phyloP scores from a whole-genome alignment of 2,888 invertebrate species.

The Busseola fusca region DNA sequence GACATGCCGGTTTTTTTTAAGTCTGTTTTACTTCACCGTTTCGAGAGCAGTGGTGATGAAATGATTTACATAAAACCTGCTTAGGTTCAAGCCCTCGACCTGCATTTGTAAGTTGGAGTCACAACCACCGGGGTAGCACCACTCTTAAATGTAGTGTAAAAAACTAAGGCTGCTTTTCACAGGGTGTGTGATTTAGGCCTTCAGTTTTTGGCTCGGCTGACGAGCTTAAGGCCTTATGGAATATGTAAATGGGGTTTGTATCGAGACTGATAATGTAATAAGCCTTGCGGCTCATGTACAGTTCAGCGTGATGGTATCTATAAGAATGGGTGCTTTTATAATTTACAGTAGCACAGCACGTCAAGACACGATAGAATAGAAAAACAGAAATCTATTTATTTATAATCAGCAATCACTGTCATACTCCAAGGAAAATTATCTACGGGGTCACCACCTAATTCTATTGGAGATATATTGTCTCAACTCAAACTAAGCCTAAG shows the following conservation, averaged over 20 bases:
- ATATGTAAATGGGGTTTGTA: conserved; percentile 8
- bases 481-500: background rate
- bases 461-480: background rate
- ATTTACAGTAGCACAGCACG: background rate
- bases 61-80: too few species aligned
- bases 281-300: background rate
- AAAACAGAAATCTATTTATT: conserved; percentile 3
- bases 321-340: conserved; percentile 6
- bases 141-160: background rate
- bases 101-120: too few species aligned
- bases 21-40: too few species aligned
- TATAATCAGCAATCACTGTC: background rate
- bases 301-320: background rate
- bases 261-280: background rate
- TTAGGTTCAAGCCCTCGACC: too few species aligned
- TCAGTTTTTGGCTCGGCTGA: background rate
- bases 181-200: background rate
- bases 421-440: background rate
- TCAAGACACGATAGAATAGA: background rate
- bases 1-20: too few species aligned
- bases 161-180: background rate
- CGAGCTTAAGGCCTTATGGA: background rate
- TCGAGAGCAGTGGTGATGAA: too few species aligned
- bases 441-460: background rate
- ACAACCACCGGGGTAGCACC: too few species aligned